phyloP scores from a whole-genome alignment of 2,113 vertebrate genomes.

The Serinus canaria region DNA sequence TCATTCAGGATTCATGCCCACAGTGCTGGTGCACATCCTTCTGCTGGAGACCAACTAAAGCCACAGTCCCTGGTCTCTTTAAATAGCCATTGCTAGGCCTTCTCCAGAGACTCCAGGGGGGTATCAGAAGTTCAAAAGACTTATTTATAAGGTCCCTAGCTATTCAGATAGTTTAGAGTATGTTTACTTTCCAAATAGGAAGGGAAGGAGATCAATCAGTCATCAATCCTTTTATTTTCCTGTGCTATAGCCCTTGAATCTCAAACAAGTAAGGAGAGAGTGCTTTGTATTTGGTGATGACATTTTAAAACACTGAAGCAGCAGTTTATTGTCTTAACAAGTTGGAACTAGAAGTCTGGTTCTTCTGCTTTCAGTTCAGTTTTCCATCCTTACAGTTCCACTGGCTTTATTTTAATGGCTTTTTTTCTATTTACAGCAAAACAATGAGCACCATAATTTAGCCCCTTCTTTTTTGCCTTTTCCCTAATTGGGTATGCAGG shows the following conservation, averaged over 20 bases:
- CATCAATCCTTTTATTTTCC: not conserved
- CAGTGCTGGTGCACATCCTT: not conserved
- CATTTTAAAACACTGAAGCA: constrained; percentile 4
- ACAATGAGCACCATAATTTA: not conserved
- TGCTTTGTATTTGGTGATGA: not conserved
- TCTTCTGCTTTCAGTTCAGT: not conserved
- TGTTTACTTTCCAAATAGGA: not conserved
- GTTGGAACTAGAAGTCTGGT: not conserved
- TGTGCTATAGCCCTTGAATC: not conserved
- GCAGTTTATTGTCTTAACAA: not conserved
- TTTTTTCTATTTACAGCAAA: not conserved
- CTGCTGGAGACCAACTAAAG: not conserved
- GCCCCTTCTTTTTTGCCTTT: not conserved
- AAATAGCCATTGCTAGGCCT: not conserved
- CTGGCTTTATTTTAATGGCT: not conserved
- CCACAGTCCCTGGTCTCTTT: not conserved
- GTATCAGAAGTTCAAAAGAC: not conserved
- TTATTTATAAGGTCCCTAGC: not conserved
- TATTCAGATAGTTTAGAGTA: not conserved
- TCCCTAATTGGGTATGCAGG: not conserved
- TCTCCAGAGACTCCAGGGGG: not conserved
- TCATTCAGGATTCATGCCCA: not conserved
- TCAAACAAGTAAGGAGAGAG: not conserved
- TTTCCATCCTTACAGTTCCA: not conserved
- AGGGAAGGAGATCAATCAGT: not conserved